Evolutionary conservation across 2,797 vertebrate species (phyloP).

Genomic region (Fringilla coelebs): DNA sequence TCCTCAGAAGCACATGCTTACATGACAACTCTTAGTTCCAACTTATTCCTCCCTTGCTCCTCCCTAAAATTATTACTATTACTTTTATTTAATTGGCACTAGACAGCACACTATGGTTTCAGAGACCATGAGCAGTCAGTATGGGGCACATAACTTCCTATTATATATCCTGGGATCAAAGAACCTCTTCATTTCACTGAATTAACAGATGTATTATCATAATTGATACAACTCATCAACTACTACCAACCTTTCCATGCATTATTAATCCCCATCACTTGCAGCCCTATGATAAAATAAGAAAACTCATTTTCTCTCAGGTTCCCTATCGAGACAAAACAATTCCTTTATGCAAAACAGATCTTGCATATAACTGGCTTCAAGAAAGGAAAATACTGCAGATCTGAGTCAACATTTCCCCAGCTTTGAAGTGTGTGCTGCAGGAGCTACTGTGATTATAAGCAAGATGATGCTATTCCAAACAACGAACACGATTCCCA

Average conservation of each 20-base stretch:
- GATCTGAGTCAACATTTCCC: not conserved
- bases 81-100: not conserved
- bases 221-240: not conserved
- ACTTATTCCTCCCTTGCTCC: not conserved
- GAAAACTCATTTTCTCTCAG: not conserved
- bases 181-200: not conserved
- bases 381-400: not conserved
- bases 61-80: not conserved
- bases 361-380: not conserved
- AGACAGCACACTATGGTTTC: not conserved
- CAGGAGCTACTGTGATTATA: not conserved
- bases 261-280: not conserved
- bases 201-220: not conserved
- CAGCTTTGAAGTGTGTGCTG: not conserved
- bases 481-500: not conserved
- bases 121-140: not conserved
- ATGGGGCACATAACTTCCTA: not conserved
- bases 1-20: not conserved
- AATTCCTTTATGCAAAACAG: not conserved
- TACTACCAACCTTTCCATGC: not conserved
- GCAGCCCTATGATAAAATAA: not conserved
- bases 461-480: not conserved
- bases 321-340: not conserved
- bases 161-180: not conserved
- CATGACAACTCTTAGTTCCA: not conserved